Evolutionary conservation across 1,140 invertebrate species (phyloP), one percentile per base, ranked within the genome.

Genomic region (Caerostris extrusa): DNA sequence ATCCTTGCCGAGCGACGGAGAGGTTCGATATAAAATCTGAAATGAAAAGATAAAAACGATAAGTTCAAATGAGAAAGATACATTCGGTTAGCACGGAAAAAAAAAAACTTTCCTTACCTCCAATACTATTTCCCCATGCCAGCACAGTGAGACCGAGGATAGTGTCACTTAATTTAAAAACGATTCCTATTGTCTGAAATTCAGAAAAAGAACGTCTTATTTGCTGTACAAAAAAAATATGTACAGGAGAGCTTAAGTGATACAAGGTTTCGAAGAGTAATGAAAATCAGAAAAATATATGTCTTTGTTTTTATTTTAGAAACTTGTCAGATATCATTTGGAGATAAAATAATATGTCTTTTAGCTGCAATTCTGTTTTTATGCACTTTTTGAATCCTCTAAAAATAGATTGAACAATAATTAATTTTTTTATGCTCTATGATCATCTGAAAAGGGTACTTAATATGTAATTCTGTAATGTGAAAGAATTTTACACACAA

Each of bases 121-220:
- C 97, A 89, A 98, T 96, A 95, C 97, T 97, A 95, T 98, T 98
- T 57, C 97, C 97, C 97, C 97, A 97, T 0, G 97, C 97, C 19
- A 98, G 96, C 57, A 98, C 96, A 17, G 97, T 97, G 77, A 98
- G 96, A 58, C 97, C 97, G 14, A 98, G 96, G 95, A 97, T 97
- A 71, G 97, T 96, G 95, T 97, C 96, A 95, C 97, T 97, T 87
- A 97, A 96, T 94, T 96, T 96, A 91, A 97, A 96, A 12, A 97
- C 96, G 88, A 97, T 96, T 81, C 97, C 97, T 95, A 97, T 96
- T 89, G 96, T 97, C 96, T 96, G 94, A 93, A 96, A 95, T 17
- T 60, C 87, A 82, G 83, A 56, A 19, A 57, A 58, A 5, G 8
- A 8, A 85, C n/a, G 5, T 34, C 34, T 34, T 34, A 34, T 3